Evolutionary conservation across 2,888 invertebrate species (phyloP), one percentile per base, ranked within the genome.

Genomic region (Melipona bicolor): DNA sequence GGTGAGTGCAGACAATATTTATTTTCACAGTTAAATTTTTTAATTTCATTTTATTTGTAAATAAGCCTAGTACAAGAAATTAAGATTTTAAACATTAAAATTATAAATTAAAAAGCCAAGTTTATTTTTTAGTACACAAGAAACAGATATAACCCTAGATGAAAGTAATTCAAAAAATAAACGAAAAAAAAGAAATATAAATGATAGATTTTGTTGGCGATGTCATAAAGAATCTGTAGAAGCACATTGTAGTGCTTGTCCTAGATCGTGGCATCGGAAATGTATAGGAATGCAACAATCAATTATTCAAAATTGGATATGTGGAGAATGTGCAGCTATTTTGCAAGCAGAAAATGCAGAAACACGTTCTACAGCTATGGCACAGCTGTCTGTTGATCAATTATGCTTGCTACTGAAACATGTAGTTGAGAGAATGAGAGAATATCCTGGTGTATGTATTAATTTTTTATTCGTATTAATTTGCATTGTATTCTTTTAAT

Each of bases 281-380:
- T 99, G 99, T 94, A 95, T 97, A 81, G 94, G 95, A 17, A 95
- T 95, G 81, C 94, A 95, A 54, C 95, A 95, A 3, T 92, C 95
- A 13, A 93, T 95, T 3, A 94, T 95, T 95, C 95, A 95, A 91
- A 96, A 96, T 93, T 98, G 98, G 98, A 96, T 97, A 71, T 99
- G 99, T 93, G 97, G 97, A 0, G 99, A 99, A 94, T 99, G 99
- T 94, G 95, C 97, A 85, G 94, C 95, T 13, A 96, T 97, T 72
- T 95, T 97, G 85, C 96, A 96, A 90, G 97, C 97, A 13, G 97
- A 97, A 94, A 96, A 96, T 92, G 96, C 96, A 6, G 96, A 96
- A 90, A 96, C 96, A 59, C 96, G 97, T 88, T 96, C 97, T 0
- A 95, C 95, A 72, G 96, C 97, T 2, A 97, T 98, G 97, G 96